These are phyloP conservation scores for Ceyx cyanopectus DNA, from an alignment of 2,113 vertebrate genomes.

Conservation along the genomic window DNA sequence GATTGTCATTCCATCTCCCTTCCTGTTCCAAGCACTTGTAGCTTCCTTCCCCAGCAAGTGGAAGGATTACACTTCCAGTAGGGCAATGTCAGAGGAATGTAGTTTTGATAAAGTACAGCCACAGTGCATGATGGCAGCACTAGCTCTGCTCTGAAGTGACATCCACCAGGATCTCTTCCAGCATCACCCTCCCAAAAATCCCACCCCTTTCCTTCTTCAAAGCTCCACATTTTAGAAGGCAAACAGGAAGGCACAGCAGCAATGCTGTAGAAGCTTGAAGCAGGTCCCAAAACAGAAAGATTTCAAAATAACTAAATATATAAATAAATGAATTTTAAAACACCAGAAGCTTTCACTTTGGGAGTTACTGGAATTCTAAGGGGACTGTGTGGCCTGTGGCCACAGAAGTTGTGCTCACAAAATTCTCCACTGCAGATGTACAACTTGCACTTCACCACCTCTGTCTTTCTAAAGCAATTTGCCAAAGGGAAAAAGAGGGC, in stretches of 20 bases:
- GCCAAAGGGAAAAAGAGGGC: not conserved
- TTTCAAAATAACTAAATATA: not conserved
- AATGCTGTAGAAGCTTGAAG: fast-evolving
- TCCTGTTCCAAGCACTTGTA: not conserved
- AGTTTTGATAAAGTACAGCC: not conserved
- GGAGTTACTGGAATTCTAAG: not conserved
- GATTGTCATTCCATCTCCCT: not conserved
- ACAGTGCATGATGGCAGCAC: fast-evolving
- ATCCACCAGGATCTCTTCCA: not conserved
- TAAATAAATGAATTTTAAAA: not conserved
- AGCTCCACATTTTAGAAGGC: not conserved
- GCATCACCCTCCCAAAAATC: not conserved
- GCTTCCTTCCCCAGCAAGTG: not conserved
- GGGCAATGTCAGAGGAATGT: not conserved
- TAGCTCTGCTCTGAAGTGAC: not conserved
- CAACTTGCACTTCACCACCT: not conserved
- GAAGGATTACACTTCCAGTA: not conserved
- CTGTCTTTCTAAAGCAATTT: not conserved
- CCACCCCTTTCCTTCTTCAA: not conserved
- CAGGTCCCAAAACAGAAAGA: not conserved
- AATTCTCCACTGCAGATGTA: not conserved
- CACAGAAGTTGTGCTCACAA: not conserved
- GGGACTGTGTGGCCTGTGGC: not conserved
- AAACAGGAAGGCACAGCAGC: not conserved
- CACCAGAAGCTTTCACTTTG: not conserved